Conservation (phyloP, 1,140 invertebrate species). For the Vanessa atalanta region DNA sequence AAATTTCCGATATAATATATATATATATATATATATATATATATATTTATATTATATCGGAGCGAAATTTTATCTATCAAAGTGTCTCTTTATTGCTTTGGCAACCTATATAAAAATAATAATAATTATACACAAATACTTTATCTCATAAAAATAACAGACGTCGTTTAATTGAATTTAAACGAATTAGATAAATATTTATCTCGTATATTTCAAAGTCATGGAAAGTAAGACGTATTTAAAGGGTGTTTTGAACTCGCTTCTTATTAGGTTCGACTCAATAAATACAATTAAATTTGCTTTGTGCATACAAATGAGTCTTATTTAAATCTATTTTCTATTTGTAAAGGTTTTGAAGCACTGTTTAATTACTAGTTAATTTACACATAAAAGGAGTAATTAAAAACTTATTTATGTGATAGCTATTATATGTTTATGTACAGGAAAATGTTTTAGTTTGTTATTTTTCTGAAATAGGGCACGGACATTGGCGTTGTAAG, state of each 20-base stretch:
- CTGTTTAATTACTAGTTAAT: not conserved
- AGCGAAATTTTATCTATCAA: too few relatives aligned
- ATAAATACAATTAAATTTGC: conserved; percentile 25
- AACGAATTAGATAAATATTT: conserved; percentile 28
- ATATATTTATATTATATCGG: too few relatives aligned
- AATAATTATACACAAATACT: not conserved
- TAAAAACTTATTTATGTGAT: too few relatives aligned
- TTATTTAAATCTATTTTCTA: not conserved
- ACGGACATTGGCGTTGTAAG: too few relatives aligned
- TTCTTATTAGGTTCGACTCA: conserved; percentile 17
- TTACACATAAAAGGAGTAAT: too few relatives aligned
- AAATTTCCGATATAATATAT: too few relatives aligned
- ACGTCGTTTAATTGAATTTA: not conserved
- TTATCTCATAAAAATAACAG: not conserved
- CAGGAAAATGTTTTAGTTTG: too few relatives aligned
- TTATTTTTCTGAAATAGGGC: too few relatives aligned
- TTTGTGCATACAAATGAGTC: conserved; percentile 24
- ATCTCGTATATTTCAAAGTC: conserved; percentile 29
- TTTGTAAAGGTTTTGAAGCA: not conserved
- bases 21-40: too few relatives aligned
- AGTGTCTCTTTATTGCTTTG: too few relatives aligned
- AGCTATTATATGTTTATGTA: too few relatives aligned
- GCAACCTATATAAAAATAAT: too few relatives aligned
- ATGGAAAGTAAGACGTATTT: conserved; percentile 33
- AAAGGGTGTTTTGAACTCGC: conserved; percentile 13